Conservation (phyloP, 2,888 invertebrate species). For the Lobophora halterata region DNA sequence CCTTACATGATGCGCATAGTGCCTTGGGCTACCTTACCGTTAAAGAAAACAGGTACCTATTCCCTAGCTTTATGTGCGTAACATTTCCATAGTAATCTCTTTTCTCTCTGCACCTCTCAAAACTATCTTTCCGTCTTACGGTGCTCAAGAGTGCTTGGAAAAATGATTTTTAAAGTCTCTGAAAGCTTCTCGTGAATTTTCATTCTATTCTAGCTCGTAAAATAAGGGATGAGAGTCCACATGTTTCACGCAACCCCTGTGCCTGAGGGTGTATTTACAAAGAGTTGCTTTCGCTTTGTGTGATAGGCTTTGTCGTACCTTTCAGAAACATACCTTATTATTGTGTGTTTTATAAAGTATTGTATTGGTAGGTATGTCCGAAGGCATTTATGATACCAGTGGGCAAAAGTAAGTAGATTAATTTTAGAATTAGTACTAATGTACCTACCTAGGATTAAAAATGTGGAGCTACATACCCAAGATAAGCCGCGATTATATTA, state of each 20-base stretch:
- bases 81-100: constrained; percentile 9
- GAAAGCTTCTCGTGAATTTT: neutral
- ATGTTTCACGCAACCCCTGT: constrained; percentile 1
- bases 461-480: constrained; percentile 1
- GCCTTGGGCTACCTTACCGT: too few relatives aligned
- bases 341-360: neutral
- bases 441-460: too few relatives aligned
- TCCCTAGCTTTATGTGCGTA: too few relatives aligned
- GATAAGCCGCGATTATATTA: neutral
- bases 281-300: constrained; percentile 16
- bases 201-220: constrained; percentile 6
- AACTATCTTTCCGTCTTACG: constrained; percentile 12
- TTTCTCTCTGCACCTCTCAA: constrained; percentile 1
- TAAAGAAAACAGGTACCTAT: too few relatives aligned
- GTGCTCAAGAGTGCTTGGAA: constrained; percentile 16
- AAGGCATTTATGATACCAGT: neutral
- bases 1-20: too few relatives aligned
- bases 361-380: neutral
- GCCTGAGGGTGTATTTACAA: constrained; percentile 20
- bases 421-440: too few relatives aligned
- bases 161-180: constrained; percentile 26
- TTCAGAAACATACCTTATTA: constrained; percentile 1
- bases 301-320: constrained; percentile 12
- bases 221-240: constrained; percentile 6
- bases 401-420: too few relatives aligned